phyloP scores from a whole-genome alignment of 1,140 invertebrate genomes.

The Atta colombica region DNA sequence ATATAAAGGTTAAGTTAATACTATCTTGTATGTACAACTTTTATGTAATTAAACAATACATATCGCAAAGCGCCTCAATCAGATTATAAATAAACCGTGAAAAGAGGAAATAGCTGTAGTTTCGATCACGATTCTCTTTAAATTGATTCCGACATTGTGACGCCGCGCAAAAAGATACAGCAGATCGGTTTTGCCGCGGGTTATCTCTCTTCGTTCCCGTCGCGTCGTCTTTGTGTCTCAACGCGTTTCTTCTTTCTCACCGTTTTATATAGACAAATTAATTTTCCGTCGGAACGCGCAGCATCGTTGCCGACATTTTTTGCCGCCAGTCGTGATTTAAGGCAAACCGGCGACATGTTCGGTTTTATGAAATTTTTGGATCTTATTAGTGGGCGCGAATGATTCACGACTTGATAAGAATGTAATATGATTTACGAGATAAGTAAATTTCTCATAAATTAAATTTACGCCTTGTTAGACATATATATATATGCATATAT shows the following conservation, averaged over 20 bases:
- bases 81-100: conserved; percentile 11
- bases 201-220: conserved; percentile 50
- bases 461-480: not conserved
- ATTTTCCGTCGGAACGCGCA: conserved; percentile 52
- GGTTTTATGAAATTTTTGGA: conserved; percentile 51
- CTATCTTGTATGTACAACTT: not conserved
- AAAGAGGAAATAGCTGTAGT: not conserved
- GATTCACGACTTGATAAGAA: conserved; percentile 45
- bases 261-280: conserved; percentile 58
- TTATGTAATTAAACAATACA: not conserved
- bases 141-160: conserved; percentile 49
- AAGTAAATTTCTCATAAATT: conserved; percentile 1
- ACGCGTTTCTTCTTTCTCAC: conserved; percentile 37
- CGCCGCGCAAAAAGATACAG: conserved; percentile 30
- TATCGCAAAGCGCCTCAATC: not conserved
- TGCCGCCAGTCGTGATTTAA: conserved; percentile 38
- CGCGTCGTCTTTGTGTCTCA: conserved; percentile 14
- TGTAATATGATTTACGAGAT: not conserved
- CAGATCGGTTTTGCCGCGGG: conserved; percentile 41
- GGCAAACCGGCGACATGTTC: not conserved
- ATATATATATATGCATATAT: not conserved
- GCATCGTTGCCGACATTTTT: conserved; percentile 31
- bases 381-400: conserved; percentile 13
- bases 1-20: not conserved
- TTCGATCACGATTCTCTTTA: conserved; percentile 23